Evolutionary conservation across 1,140 invertebrate genomes (phyloP).

Genomic region (Drosophila azteca): DNA sequence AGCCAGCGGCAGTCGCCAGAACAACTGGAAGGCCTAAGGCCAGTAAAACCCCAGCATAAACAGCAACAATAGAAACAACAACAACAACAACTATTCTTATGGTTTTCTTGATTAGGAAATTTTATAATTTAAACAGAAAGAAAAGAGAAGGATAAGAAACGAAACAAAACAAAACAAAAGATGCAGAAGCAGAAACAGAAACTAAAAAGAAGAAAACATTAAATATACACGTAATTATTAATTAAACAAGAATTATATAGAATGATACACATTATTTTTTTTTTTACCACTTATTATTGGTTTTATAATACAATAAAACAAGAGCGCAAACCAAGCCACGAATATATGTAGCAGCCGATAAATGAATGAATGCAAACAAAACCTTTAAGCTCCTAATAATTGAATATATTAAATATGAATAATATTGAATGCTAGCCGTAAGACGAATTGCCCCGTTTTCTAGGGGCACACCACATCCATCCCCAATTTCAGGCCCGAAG

Average conservation of each 20-base stretch:
- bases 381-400: slow-evolving; percentile 74
- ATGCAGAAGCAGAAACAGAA: slow-evolving; percentile 34
- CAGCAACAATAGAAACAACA: slow-evolving; percentile 14
- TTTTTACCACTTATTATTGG: slow-evolving; percentile 57
- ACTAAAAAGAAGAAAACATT: slow-evolving; percentile 36
- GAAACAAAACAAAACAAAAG: not conserved
- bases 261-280: slow-evolving; percentile 67
- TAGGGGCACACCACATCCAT: slow-evolving; percentile 29
- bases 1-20: slow-evolving; percentile 80
- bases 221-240: slow-evolving; percentile 70
- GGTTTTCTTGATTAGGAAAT: slow-evolving; percentile 74
- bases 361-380: slow-evolving; percentile 43
- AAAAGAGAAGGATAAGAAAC: slow-evolving; percentile 16
- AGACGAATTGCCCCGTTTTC: slow-evolving; percentile 59
- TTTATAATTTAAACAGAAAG: slow-evolving; percentile 71
- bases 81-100: slow-evolving; percentile 54
- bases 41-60: slow-evolving; percentile 9
- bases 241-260: slow-evolving; percentile 78
- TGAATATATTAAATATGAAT: slow-evolving; percentile 64
- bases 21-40: slow-evolving; percentile 83
- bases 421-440: slow-evolving; percentile 44
- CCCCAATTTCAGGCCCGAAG: not conserved
- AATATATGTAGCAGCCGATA: slow-evolving; percentile 32
- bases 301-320: slow-evolving; percentile 27
- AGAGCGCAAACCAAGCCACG: no score